phyloP scores from a whole-genome alignment of 2,888 invertebrate genomes.

The Drosophila ochracea region DNA sequence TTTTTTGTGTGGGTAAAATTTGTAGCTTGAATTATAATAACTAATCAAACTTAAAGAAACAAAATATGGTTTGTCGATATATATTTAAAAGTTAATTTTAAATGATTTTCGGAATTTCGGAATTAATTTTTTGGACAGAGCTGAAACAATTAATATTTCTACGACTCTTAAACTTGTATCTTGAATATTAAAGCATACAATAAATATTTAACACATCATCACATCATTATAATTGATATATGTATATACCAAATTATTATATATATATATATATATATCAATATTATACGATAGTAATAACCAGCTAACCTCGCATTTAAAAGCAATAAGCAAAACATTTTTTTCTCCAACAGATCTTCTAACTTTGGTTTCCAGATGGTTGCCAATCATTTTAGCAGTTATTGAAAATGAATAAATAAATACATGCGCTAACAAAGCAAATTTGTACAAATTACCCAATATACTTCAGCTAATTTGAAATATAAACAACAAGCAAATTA shows the following conservation, averaged over 20 bases:
- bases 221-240: neutral
- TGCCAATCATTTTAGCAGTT: conserved; percentile 6
- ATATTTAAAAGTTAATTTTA: neutral
- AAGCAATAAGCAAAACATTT: neutral
- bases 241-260: neutral
- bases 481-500: conserved; percentile 38
- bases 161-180: neutral
- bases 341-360: neutral
- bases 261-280: neutral
- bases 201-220: neutral
- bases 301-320: neutral
- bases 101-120: neutral
- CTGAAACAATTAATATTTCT: neutral
- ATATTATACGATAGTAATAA: neutral
- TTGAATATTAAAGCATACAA: neutral
- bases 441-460: conserved; percentile 46
- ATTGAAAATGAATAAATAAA: conserved; percentile 10
- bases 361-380: conserved; percentile 37
- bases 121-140: neutral
- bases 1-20: neutral
- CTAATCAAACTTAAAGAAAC: neutral
- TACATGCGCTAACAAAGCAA: conserved; percentile 14
- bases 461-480: conserved; percentile 51
- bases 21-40: neutral
- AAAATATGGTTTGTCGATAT: neutral